Conservation (phyloP, 2,797 vertebrate species). For the Malacoctenus gilli region DNA sequence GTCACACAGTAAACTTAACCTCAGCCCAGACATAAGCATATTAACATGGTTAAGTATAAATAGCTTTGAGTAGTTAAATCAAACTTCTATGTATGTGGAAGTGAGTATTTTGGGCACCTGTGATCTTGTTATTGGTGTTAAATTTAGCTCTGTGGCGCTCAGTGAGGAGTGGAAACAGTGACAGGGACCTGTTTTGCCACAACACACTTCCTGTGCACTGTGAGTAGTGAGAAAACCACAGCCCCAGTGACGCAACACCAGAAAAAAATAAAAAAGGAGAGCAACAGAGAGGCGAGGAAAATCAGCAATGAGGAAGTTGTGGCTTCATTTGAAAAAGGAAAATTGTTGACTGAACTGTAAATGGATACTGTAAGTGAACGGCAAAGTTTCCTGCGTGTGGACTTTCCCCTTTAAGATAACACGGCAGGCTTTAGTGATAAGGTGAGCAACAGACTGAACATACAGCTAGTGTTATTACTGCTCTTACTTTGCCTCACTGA, state of each 20-base stretch:
- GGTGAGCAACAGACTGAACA: constrained; percentile 27
- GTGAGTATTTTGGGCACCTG: constrained; percentile 80
- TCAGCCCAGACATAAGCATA: constrained; percentile 73
- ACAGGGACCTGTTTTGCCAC: constrained; percentile 84
- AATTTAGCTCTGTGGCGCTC: constrained; percentile 82
- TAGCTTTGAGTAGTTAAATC: constrained; percentile 75
- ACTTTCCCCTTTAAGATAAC: constrained; percentile 77
- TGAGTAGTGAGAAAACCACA: constrained; percentile 80
- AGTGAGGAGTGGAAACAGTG: constrained; percentile 84
- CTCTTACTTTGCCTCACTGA: constrained; percentile 27
- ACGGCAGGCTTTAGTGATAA: constrained; percentile 44
- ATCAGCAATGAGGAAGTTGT: constrained; percentile 83
- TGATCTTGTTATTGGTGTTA: constrained; percentile 81
- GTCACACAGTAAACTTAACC: constrained; percentile 73
- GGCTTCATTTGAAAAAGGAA: constrained; percentile 74
- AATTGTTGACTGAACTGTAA: constrained; percentile 66
- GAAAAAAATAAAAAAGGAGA: constrained; percentile 71
- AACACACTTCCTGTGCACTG: constrained; percentile 82
- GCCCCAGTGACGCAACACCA: constrained; percentile 77
- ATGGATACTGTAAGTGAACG: constrained; percentile 67
- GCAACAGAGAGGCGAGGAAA: constrained; percentile 79
- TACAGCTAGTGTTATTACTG: constrained; percentile 7
- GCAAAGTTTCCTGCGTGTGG: constrained; percentile 68
- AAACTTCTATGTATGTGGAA: constrained; percentile 72
- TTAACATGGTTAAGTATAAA: constrained; percentile 75